Percentiles rank a stretch among this genome's conserved stretches.
phyloP scores from a whole-genome alignment of 2,797 vertebrate genomes.

The Falco columbarius region DNA sequence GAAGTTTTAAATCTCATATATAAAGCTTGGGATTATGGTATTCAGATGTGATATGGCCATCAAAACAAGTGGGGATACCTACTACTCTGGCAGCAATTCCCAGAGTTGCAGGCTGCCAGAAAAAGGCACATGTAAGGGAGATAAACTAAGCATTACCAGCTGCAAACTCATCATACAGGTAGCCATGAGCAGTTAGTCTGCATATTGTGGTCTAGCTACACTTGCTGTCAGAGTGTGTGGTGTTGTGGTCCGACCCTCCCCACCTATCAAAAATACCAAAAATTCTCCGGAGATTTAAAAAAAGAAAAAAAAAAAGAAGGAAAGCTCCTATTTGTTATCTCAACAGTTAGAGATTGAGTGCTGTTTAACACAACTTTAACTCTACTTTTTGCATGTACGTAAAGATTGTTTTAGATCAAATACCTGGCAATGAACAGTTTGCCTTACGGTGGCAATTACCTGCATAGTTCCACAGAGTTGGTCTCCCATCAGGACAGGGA shows the following conservation, averaged over 20 bases:
- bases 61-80: neutral
- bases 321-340: neutral
- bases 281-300: neutral
- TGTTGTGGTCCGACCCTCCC: neutral
- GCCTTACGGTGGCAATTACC: neutral
- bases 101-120: neutral
- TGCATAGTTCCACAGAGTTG: neutral
- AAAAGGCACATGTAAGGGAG: neutral
- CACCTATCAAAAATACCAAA: neutral
- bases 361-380: neutral
- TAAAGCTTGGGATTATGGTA: neutral
- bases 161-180: neutral
- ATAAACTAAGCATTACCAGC: neutral
- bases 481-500: neutral
- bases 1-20: neutral
- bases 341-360: neutral
- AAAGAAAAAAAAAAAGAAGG: neutral
- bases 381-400: neutral
- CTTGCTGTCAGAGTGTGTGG: rapidly evolving
- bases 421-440: neutral
- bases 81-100: neutral
- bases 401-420: neutral
- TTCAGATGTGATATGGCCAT: neutral
- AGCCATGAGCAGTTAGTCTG: neutral
- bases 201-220: neutral